Conservation (phyloP, 35 echinoderm and acorn worm genomes). For the Heliocidaris erythrogramma region DNA sequence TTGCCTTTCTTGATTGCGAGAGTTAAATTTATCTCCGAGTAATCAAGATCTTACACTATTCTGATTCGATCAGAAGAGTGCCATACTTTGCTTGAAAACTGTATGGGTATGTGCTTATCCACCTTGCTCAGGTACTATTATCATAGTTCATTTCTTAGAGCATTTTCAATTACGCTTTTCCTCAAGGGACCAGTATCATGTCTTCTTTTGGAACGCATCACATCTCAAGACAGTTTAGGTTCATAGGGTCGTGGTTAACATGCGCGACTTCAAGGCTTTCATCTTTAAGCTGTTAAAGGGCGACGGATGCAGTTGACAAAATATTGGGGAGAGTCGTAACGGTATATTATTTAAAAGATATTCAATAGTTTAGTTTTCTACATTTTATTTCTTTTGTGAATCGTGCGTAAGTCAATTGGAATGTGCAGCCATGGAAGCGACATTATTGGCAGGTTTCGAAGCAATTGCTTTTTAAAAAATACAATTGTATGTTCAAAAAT, state of each 20-base stretch:
- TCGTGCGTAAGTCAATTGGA: too few relatives aligned
- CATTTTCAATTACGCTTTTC: neutral
- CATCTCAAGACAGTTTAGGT: neutral
- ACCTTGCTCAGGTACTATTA: neutral
- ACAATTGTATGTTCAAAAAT: too few relatives aligned
- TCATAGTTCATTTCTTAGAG: conserved; percentile 18
- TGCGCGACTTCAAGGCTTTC: neutral
- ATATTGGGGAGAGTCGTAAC: neutral
- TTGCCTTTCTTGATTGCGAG: neutral
- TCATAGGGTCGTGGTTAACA: neutral
- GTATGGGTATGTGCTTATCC: neutral
- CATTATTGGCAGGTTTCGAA: too few relatives aligned
- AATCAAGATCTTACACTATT: neutral
- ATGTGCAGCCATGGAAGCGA: too few relatives aligned
- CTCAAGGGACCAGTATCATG: neutral
- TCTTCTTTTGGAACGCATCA: neutral
- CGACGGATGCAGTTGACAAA: neutral
- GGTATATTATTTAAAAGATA: neutral
- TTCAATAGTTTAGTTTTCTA: too few relatives aligned
- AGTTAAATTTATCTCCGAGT: neutral
- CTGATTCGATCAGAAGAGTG: neutral
- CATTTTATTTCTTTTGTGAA: too few relatives aligned
- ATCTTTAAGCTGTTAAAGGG: neutral
- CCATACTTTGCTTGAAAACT: neutral
- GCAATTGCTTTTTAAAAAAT: too few relatives aligned